Evolutionary conservation across 2,113 vertebrate genomes (phyloP), one percentile per base, ranked within the genome.

Genomic region (Syngnathus floridae): DNA sequence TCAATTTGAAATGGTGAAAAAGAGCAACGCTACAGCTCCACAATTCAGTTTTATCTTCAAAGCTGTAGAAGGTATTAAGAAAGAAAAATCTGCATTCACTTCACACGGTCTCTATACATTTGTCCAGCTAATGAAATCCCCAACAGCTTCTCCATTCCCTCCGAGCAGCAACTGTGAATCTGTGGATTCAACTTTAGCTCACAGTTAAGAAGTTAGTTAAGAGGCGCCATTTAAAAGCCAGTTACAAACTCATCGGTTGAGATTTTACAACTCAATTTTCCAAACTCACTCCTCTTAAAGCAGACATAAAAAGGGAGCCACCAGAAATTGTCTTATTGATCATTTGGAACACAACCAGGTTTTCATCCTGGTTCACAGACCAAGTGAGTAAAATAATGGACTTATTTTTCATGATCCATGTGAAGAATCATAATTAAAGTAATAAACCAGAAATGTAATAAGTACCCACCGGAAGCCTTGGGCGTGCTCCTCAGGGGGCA

Each of bases 401-500:
- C 3, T 3, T 3, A 31, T 31, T 31, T 31, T 31, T 31, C 26
- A 31, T 31, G 26, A 31, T 31, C 26, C 26, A 31, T 31, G 26
- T 31, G 26, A 31, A 31, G 26, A 31, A 31, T 31, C 26, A 31
- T 31, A 31, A 31, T 31, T 31, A 31, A 31, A 31, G 26, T 31
- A 31, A 3, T 3, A 31, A 31, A 31, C 26, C 26, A 31, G 26
- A 31, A 31, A 31, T 31, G 26, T 31, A 31, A 31, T 31, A 31
- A 31, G 26, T 31, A 61, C 21, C 91, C 82, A 97, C 95, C 82
- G 91, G 89, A 96, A 98, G 82, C 93, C 93, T 75, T 92, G 94
- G 79, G 90, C 76, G 86, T 98, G 95, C 72, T 95, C 92, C 68
- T 92, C 88, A 21, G 91, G 93, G 80, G 93, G 92, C 87, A 95